Evolutionary conservation across 2,797 vertebrate genomes (phyloP).

Genomic region (Phrynocephalus guinanensis): DNA sequence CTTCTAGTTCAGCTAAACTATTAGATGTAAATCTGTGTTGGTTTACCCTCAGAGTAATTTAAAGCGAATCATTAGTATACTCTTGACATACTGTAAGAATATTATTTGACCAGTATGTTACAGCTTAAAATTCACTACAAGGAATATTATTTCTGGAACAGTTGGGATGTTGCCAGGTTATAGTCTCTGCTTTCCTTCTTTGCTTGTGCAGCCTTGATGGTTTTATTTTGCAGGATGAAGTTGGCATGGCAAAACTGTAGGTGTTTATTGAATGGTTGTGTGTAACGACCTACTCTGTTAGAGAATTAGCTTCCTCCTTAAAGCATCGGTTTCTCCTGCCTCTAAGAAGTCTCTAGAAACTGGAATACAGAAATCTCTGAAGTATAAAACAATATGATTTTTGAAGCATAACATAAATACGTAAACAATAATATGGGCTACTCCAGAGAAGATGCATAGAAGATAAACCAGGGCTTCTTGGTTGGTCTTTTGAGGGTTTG

Average conservation of each 20-base stretch:
- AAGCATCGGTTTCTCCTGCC: neutral
- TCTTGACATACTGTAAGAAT: conserved; percentile 22
- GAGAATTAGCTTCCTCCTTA: neutral
- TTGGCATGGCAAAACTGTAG: neutral
- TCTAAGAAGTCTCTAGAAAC: neutral
- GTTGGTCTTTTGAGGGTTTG: neutral
- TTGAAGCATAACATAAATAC: neutral
- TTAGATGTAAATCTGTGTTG: neutral
- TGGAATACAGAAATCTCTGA: neutral
- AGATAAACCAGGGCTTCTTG: neutral
- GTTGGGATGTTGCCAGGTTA: neutral
- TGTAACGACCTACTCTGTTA: neutral
- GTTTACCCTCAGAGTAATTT: neutral
- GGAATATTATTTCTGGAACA: neutral
- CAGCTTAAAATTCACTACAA: too few relatives aligned
- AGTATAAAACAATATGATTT: neutral
- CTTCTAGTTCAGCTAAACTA: neutral
- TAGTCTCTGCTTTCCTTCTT: conserved; percentile 7
- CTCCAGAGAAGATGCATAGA: neutral
- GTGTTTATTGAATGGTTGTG: conserved; percentile 29
- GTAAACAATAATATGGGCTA: neutral
- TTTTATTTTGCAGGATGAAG: conserved; percentile 30
- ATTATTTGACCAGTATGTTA: neutral
- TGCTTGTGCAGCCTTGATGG: conserved; percentile 14
- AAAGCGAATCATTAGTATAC: neutral